A percentile compares a stretch with the other conserved stretches of the same genome.
Conservation (phyloP, 2,113 vertebrate genomes). For the Scopus umbretta region DNA sequence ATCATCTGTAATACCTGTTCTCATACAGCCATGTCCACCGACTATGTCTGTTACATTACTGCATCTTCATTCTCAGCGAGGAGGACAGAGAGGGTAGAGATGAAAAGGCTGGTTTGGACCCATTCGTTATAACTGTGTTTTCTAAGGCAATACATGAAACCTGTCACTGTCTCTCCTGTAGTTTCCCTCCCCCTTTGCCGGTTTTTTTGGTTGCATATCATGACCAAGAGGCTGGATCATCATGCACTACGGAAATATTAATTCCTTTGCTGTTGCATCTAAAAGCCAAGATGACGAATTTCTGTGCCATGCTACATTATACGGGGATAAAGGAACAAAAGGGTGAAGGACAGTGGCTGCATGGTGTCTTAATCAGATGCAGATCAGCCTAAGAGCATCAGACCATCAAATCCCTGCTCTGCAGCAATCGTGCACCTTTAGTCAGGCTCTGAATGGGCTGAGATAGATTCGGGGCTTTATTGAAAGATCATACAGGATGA, state of each 20-base stretch:
- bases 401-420: constrained; percentile 96
- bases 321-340: constrained; percentile 81
- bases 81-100: background rate
- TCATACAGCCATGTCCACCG: background rate
- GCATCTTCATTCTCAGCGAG: background rate
- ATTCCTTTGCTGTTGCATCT: constrained; percentile 73
- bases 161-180: background rate
- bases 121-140: constrained; percentile 6
- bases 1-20: background rate
- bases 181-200: background rate
- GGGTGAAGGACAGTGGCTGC: constrained; percentile 95
- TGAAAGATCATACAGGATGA: constrained; percentile 99
- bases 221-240: constrained; percentile 59
- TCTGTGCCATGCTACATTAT: constrained; percentile 70
- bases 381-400: constrained; percentile 95
- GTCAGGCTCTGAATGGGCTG: constrained; percentile 81
- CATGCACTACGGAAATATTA: constrained; percentile 67
- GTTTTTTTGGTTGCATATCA: constrained; percentile 9
- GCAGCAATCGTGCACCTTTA: constrained; percentile 82
- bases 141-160: constrained; percentile 33
- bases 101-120: background rate
- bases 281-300: constrained; percentile 70
- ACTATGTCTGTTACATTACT: background rate
- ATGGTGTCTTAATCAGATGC: constrained; percentile 93
- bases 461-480: constrained; percentile 97